A percentile compares a stretch with the other conserved stretches of the same genome.
Evolutionary conservation across 2,113 vertebrate genomes (phyloP).

Genomic region (Phalacrocorax aristotelis): DNA sequence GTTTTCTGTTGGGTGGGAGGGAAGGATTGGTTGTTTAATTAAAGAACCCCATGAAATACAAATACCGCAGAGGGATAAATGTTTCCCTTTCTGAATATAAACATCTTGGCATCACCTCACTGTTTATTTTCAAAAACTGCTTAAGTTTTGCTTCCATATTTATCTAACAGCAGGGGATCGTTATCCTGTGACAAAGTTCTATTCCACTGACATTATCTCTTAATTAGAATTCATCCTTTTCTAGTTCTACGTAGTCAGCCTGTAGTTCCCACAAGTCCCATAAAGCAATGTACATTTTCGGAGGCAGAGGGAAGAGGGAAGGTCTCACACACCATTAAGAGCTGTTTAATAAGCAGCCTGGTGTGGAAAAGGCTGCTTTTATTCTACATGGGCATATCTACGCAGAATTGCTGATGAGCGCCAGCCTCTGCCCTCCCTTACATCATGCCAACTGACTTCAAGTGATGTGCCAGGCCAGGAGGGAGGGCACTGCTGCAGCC

Average conservation of each 20-base stretch:
- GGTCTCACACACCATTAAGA: conserved; percentile 27
- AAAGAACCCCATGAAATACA: conserved; percentile 38
- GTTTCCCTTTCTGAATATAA: conserved; percentile 68
- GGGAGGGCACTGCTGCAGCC: not conserved
- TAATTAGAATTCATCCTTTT: conserved; percentile 72
- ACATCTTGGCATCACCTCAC: conserved; percentile 73
- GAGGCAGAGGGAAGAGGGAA: conserved; percentile 24
- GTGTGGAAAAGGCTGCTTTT: conserved; percentile 2
- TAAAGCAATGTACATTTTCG: conserved; percentile 37
- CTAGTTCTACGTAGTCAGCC: conserved; percentile 50
- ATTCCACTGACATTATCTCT: conserved; percentile 69
- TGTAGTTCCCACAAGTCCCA: conserved; percentile 47
- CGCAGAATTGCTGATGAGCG: not conserved
- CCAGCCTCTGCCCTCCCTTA: not conserved
- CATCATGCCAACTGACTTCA: not conserved
- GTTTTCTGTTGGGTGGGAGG: conserved; percentile 30
- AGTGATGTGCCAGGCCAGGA: not conserved
- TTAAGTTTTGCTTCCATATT: conserved; percentile 72
- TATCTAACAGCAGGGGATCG: conserved; percentile 77
- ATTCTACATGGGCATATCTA: not conserved
- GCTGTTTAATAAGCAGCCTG: conserved; percentile 47
- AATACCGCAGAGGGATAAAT: conserved; percentile 56
- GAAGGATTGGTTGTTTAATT: conserved; percentile 31
- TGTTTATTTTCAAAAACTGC: conserved; percentile 73
- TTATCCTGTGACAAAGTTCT: conserved; percentile 75